phyloP scores from a whole-genome alignment of 2,888 invertebrate species.

The Epistrophe eligans region DNA sequence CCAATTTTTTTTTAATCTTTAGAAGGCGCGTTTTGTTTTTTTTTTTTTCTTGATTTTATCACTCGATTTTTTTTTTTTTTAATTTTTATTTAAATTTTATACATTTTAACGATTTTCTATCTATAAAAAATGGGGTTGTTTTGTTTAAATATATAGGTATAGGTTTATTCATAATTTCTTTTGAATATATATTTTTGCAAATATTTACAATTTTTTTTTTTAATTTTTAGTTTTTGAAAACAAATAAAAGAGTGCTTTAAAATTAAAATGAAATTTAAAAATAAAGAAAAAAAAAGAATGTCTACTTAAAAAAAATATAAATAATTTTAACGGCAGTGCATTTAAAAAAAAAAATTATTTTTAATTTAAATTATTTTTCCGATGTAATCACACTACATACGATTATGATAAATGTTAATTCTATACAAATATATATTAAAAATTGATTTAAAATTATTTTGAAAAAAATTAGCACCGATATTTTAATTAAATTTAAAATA shows the following conservation, averaged over 20 bases:
- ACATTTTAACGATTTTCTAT: conserved; percentile 72
- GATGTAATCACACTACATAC: conserved; percentile 17
- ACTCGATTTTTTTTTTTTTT: conserved; percentile 57
- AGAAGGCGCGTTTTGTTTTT: conserved; percentile 62
- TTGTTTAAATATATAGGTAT: conserved; percentile 27
- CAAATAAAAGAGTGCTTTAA: conserved; percentile 4
- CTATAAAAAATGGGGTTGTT: conserved; percentile 59
- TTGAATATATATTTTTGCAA: conserved; percentile 43
- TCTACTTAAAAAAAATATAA: conserved; percentile 14
- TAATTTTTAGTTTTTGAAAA: conserved; percentile 3
- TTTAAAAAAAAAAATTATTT: conserved; percentile 45
- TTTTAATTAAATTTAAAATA: conserved; percentile 57
- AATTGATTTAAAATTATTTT: conserved; percentile 67
- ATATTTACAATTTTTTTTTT: conserved; percentile 60
- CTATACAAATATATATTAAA: conserved; percentile 29
- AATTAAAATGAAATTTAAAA: conserved; percentile 17
- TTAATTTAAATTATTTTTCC: conserved; percentile 3
- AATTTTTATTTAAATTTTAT: conserved; percentile 49
- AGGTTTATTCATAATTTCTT: conserved; percentile 22
- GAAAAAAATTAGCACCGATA: conserved; percentile 74
- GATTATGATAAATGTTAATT: conserved; percentile 37
- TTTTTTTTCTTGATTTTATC: conserved; percentile 50
- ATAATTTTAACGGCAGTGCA: conserved; percentile 65
- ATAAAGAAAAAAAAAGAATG: conserved; percentile 10
- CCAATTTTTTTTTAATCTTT: conserved; percentile 42